phyloP scores from a whole-genome alignment of 2,888 invertebrate species.

The Reticulitermes lucifugus region DNA sequence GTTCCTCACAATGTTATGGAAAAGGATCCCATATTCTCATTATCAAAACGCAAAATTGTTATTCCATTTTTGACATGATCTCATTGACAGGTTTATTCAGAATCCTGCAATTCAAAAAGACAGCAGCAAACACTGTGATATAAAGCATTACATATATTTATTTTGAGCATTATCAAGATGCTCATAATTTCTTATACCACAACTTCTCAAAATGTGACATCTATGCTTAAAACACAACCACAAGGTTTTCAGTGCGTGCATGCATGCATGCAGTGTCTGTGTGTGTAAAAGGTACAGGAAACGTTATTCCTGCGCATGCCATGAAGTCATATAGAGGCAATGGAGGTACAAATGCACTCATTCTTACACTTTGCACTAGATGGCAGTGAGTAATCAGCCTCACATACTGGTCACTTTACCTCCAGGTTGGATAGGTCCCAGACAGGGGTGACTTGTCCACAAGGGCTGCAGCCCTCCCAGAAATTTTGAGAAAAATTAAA shows the following conservation, averaged over 20 bases:
- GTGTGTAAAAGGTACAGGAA: too few species aligned
- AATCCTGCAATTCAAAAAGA: not conserved
- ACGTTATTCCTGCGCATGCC: too few species aligned
- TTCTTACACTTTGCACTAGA: too few species aligned
- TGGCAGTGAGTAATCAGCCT: too few species aligned
- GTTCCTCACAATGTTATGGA: not conserved
- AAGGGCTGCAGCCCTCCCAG: too few species aligned
- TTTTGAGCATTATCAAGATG: not conserved
- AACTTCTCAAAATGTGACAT: not conserved
- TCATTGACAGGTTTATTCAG: not conserved
- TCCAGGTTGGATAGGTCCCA: too few species aligned
- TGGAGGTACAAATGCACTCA: too few species aligned
- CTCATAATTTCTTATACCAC: not conserved
- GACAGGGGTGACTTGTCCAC: too few species aligned
- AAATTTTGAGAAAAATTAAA: too few species aligned
- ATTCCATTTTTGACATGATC: not conserved
- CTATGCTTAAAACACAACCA: not conserved
- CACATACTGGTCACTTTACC: too few species aligned
- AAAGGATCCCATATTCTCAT: not conserved
- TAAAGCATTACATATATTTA: not conserved
- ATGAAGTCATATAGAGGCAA: too few species aligned
- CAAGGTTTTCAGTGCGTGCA: not conserved
- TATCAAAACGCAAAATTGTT: not conserved
- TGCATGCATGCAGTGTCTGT: too few species aligned
- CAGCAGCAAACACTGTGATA: not conserved